phyloP scores from a whole-genome alignment of 2,797 vertebrate genomes.

The Gymnodraco acuticeps region DNA sequence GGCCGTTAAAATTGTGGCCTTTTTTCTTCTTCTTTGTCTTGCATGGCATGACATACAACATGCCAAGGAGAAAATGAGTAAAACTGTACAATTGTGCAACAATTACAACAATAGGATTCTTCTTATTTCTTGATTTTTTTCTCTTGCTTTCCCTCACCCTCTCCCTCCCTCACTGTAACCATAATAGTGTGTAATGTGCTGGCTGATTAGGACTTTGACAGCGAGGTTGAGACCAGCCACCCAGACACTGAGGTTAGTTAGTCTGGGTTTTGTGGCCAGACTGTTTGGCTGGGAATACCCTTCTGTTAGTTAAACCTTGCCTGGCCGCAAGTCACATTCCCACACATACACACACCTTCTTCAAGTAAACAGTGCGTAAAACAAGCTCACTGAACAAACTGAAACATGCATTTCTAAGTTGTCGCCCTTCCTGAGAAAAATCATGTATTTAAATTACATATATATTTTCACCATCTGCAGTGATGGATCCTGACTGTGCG shows the following conservation, averaged over 20 bases:
- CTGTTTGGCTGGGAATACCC: conserved; percentile 75
- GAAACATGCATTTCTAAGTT: conserved; percentile 31
- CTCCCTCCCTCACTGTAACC: conserved; percentile 53
- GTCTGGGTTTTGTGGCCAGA: conserved; percentile 80
- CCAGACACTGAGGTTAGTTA: conserved; percentile 81
- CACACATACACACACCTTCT: conserved; percentile 62
- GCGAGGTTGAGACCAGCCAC: conserved; percentile 70
- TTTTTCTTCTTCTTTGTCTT: not conserved
- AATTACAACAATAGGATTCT: conserved; percentile 7
- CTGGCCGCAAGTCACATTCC: conserved; percentile 60
- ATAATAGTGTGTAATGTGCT: conserved; percentile 76
- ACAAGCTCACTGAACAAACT: conserved; percentile 18
- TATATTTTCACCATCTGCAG: not conserved
- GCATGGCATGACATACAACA: not conserved
- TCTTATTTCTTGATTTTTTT: conserved; percentile 6
- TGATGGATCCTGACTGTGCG: conserved; percentile 14
- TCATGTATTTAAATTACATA: not conserved
- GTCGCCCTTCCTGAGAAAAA: conserved; percentile 11
- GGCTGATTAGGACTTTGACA: conserved; percentile 78
- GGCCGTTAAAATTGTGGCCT: conserved; percentile 7
- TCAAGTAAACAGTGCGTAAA: conserved; percentile 43
- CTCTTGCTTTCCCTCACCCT: not conserved
- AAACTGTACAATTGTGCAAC: not conserved
- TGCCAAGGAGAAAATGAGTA: not conserved
- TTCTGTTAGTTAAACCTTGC: conserved; percentile 69